Base-by-base conservation (phyloP, 1,140 invertebrate genomes). In the Drosophila melanogaster region DNA sequence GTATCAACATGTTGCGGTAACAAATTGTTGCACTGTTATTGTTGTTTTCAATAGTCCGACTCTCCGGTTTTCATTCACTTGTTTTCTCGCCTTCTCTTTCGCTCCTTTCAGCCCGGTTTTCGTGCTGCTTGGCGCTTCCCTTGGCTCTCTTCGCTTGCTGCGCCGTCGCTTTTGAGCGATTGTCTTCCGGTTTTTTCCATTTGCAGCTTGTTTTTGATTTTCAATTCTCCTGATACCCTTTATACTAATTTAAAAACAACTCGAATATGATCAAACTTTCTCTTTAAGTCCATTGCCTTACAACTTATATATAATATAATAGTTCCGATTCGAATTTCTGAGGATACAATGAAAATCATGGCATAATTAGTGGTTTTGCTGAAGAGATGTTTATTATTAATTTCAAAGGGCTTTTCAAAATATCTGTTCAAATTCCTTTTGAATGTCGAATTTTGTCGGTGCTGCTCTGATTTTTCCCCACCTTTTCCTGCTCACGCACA, bases 1-100 rank as follows among this genome's bases (percentile, higher is more conserved):
- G 38, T 55, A 10, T 53, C 30, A 59, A 59, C 43, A 56, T 72
- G 65, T 67, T 80, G 66, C 66, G 72, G 81, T 81, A 85, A 85
- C 81, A 85, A 85, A 85, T 85, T 86, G 81, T 86, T 81, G 81
- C 81, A 81, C 79, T 64, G 74, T 75, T 70, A 73, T 56, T 40
- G 61, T 24, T 49, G 60, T 35, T 37, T 59, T 59, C 38, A 41
- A 17, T 55, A 37, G 43, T 15, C 7, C 26, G 54, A 40, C 40
- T 62, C 38, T 50, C 57, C 77, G 76, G 65, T 69, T 77, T 77
- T 66, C 81, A 80, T 85, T 86, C 81, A 79, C 66, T 77, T 84
- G 69, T 47, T 58, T 57, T 44, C 43, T 69, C 40, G 26, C 56
- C 38, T 44, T 62, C 22, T 46, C 35, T 70, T 24, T 44, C 46